phyloP scores from a whole-genome alignment of 1,140 invertebrate species.

The Lysiphlebus fabarum region DNA sequence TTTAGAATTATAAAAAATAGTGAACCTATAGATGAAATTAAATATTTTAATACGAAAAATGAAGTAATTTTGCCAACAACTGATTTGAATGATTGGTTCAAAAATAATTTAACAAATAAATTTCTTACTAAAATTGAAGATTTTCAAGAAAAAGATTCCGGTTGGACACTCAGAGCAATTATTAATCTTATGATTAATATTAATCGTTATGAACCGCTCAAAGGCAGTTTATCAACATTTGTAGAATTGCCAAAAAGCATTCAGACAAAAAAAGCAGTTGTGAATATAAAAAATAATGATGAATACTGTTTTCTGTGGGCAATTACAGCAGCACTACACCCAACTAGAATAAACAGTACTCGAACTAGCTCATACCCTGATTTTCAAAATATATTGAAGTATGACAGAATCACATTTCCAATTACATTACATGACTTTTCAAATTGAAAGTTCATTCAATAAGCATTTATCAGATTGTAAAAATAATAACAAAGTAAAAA shows the following conservation, averaged over 20 bases:
- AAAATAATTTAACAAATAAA: slow-evolving; percentile 13
- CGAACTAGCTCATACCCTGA: slow-evolving; percentile 15
- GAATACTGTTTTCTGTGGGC: slow-evolving; percentile 21
- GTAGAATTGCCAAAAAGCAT: slow-evolving; percentile 23
- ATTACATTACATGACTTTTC: slow-evolving; percentile 14
- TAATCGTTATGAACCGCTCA: slow-evolving; percentile 25
- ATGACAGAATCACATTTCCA: slow-evolving; percentile 24
- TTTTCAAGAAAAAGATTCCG: slow-evolving; percentile 27
- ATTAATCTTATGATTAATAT: slow-evolving; percentile 28
- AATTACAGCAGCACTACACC: slow-evolving; percentile 17
- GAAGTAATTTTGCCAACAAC: slow-evolving; percentile 20
- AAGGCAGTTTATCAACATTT: slow-evolving; percentile 23
- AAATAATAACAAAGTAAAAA: neutral
- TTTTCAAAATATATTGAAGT: slow-evolving; percentile 15
- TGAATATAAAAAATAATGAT: slow-evolving; percentile 21
- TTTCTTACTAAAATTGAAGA: slow-evolving; percentile 22
- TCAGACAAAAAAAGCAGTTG: slow-evolving; percentile 27
- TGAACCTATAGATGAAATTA: slow-evolving; percentile 14
- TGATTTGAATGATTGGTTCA: slow-evolving; percentile 20
- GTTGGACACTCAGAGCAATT: slow-evolving; percentile 26
- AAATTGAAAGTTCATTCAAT: neutral
- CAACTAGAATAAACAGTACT: neutral
- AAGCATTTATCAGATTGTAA: neutral
- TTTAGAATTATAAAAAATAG: slow-evolving; percentile 19
- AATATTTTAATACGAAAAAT: slow-evolving; percentile 26